Evolutionary conservation across 2,113 vertebrate genomes (phyloP).

Genomic region (Pelvicachromis taeniatus): DNA sequence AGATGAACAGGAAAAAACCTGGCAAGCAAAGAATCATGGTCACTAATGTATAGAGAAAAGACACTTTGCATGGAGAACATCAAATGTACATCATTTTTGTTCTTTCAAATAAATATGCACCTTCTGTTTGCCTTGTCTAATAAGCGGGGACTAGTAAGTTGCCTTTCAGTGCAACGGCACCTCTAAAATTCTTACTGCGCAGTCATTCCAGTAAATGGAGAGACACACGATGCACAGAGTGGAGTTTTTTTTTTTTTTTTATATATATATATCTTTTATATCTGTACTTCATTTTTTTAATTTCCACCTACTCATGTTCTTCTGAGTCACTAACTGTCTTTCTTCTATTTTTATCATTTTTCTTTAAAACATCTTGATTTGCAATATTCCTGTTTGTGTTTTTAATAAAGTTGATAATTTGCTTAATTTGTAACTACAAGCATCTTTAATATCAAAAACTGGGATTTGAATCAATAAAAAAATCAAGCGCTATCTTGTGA

Average conservation of each 20-base stretch:
- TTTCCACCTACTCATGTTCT: background rate
- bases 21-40: background rate
- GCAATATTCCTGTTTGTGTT: no score
- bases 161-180: background rate
- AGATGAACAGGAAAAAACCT: conserved; percentile 74
- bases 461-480: background rate
- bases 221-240: background rate
- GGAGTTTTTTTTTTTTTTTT: background rate
- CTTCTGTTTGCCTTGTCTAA: background rate
- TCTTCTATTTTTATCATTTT: background rate
- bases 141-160: background rate
- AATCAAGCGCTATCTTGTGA: background rate
- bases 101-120: background rate
- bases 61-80: background rate
- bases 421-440: background rate
- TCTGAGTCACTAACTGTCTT: background rate
- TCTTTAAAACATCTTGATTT: background rate
- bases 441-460: background rate
- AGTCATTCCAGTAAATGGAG: no score
- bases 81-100: background rate
- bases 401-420: background rate
- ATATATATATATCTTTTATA: no score
- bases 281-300: background rate
- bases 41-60: background rate
- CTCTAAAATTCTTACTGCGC: background rate